These are phyloP conservation scores for Brachycybe producta DNA, from an alignment of 2,888 invertebrate species.

Conservation along the genomic window DNA sequence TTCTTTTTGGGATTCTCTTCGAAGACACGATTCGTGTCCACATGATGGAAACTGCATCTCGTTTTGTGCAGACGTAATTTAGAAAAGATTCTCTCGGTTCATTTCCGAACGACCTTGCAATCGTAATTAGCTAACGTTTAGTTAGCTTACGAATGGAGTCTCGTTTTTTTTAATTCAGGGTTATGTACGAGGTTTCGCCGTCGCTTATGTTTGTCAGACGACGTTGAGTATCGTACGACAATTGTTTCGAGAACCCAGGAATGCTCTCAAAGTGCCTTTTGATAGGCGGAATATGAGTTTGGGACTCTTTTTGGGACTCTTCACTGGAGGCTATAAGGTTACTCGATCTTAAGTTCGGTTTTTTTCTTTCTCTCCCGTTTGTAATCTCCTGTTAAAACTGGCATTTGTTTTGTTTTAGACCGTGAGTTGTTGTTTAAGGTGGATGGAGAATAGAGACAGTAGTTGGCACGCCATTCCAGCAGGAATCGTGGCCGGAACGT, in stretches of 20 bases:
- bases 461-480: slow-evolving; percentile 52
- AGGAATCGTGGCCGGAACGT: slow-evolving; percentile 53
- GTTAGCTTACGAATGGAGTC: too few species aligned
- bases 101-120: too few species aligned
- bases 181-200: neutral
- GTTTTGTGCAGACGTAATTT: too few species aligned
- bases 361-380: neutral
- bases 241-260: slow-evolving; percentile 40
- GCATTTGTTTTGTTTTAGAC: slow-evolving; percentile 37
- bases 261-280: slow-evolving; percentile 42
- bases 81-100: too few species aligned
- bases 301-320: slow-evolving; percentile 55
- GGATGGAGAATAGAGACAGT: slow-evolving; percentile 47
- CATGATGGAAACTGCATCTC: too few species aligned
- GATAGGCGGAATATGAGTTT: slow-evolving; percentile 44
- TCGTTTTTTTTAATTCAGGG: slow-evolving; percentile 5
- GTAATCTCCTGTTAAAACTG: neutral
- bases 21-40: too few species aligned
- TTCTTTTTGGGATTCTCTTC: too few species aligned
- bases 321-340: slow-evolving; percentile 54
- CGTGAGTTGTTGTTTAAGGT: slow-evolving; percentile 51
- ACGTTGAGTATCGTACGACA: slow-evolving; percentile 46
- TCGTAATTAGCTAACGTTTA: too few species aligned
- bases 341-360: slow-evolving; percentile 25
- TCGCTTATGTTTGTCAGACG: slow-evolving; percentile 43